phyloP scores from a whole-genome alignment of 1,140 invertebrate species.

The Periplaneta americana region DNA sequence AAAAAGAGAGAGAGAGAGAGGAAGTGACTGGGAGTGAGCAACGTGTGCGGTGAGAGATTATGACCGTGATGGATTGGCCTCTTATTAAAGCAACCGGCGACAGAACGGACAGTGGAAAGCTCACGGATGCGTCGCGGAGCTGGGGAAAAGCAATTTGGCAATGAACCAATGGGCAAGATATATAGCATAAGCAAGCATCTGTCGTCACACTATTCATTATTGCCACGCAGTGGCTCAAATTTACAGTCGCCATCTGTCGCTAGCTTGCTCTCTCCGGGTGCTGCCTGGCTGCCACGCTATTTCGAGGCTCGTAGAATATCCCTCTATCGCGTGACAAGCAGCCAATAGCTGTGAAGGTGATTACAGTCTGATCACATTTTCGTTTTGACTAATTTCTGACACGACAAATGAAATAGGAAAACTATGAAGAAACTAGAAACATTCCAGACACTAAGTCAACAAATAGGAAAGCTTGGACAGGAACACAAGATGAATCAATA shows the following conservation, averaged over 20 bases:
- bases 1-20: neutral
- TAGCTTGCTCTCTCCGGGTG: neutral
- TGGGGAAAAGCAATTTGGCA: neutral
- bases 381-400: neutral
- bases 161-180: neutral
- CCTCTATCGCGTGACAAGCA: neutral
- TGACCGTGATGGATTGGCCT: neutral
- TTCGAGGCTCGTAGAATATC: neutral
- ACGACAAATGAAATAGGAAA: neutral
- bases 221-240: neutral
- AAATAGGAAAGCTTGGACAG: no score
- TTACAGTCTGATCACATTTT: neutral
- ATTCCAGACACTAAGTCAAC: no score
- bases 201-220: neutral
- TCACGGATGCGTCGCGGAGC: neutral
- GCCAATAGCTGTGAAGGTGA: neutral
- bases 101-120: neutral
- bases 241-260: neutral
- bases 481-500: no score
- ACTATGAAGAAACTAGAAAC: neutral
- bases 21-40: neutral
- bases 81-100: neutral
- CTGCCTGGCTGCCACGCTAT: neutral
- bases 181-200: neutral
- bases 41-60: neutral